phyloP scores from a whole-genome alignment of 2,113 vertebrate species.

The Nymphicus hollandicus region DNA sequence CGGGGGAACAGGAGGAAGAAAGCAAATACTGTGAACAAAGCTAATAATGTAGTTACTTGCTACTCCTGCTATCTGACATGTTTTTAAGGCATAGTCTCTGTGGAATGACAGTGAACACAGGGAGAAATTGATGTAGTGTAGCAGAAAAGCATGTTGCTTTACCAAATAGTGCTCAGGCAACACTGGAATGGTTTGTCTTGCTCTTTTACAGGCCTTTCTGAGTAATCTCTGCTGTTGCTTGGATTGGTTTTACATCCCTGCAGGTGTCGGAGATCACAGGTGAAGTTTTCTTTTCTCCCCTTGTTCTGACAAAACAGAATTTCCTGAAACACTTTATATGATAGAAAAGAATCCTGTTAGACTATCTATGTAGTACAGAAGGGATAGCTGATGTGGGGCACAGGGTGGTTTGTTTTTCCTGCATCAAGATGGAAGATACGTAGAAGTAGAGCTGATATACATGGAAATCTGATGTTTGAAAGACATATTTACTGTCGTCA shows the following conservation, averaged over 20 bases:
- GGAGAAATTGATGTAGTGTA: neutral
- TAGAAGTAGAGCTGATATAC: neutral
- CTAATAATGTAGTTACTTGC: neutral
- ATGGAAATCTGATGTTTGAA: neutral
- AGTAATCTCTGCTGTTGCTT: neutral
- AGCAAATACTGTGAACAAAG: slow-evolving; percentile 30
- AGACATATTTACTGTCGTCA: neutral
- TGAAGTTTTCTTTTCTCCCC: neutral
- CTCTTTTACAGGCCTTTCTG: neutral
- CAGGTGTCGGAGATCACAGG: neutral
- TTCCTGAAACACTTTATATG: neutral
- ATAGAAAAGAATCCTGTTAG: neutral
- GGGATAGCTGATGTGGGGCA: neutral
- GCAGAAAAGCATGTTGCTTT: neutral
- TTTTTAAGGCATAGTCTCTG: neutral
- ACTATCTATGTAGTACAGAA: neutral
- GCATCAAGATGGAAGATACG: neutral
- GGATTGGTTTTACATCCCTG: neutral
- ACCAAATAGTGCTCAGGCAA: neutral
- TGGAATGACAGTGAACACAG: neutral
- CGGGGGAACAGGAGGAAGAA: neutral
- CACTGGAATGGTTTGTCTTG: neutral
- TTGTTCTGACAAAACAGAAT: neutral
- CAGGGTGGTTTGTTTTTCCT: neutral
- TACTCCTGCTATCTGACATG: neutral